phyloP scores from a whole-genome alignment of 2,888 invertebrate species.

The Trichopoda pennipes region DNA sequence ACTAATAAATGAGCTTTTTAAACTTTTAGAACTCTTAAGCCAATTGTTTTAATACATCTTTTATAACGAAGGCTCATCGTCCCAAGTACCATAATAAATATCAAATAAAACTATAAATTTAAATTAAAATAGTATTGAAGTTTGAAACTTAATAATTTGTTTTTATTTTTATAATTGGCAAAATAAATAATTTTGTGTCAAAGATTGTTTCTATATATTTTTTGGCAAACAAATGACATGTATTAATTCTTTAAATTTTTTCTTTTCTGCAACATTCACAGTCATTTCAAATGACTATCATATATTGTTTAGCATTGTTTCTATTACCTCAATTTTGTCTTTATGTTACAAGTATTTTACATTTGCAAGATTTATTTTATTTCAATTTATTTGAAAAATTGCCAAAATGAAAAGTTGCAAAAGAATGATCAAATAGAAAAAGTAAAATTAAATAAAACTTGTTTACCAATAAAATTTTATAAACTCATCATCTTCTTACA shows the following conservation, averaged over 20 bases:
- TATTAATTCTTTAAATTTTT: not conserved
- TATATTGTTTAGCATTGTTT: slow-evolving; percentile 55
- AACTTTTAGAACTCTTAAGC: too few relatives aligned
- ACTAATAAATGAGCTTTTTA: too few relatives aligned
- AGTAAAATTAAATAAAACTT: slow-evolving; percentile 39
- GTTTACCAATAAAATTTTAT: slow-evolving; percentile 56
- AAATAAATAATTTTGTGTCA: too few relatives aligned
- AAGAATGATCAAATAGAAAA: not conserved
- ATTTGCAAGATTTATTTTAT: slow-evolving; percentile 1
- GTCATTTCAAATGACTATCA: slow-evolving; percentile 42
- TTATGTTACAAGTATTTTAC: slow-evolving; percentile 7
- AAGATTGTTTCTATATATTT: too few relatives aligned
- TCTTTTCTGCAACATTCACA: not conserved
- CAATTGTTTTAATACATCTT: too few relatives aligned
- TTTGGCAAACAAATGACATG: too few relatives aligned
- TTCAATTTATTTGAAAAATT: slow-evolving; percentile 49
- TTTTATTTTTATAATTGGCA: too few relatives aligned
- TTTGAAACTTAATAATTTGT: too few relatives aligned
- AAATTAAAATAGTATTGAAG: too few relatives aligned
- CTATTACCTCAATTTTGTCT: slow-evolving; percentile 33
- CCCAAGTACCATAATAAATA: too few relatives aligned
- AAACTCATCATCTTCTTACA: slow-evolving; percentile 38
- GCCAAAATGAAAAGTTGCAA: slow-evolving; percentile 45
- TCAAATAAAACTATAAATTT: too few relatives aligned
- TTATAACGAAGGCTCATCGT: too few relatives aligned